phyloP scores from a whole-genome alignment of 2,888 invertebrate species.

The Nemotelus pantherinus region DNA sequence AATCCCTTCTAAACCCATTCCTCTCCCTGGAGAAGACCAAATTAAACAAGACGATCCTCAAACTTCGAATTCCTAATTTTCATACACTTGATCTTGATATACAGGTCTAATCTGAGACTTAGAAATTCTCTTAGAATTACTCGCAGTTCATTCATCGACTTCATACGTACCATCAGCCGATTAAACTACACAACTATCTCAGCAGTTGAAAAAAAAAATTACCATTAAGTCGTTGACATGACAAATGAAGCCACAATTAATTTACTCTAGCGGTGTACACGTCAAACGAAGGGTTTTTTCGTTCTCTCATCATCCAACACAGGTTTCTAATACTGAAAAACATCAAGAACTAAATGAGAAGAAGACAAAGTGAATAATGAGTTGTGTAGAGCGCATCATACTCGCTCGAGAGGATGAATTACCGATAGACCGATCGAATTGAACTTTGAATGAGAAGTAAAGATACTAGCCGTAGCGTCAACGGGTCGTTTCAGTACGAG shows the following conservation, averaged over 20 bases:
- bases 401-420: slow-evolving; percentile 18
- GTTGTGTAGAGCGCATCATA: background rate
- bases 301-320: too few species aligned
- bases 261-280: slow-evolving; percentile 23
- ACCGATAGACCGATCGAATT: background rate
- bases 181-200: slow-evolving; percentile 11
- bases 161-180: background rate
- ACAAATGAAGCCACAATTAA: slow-evolving; percentile 42
- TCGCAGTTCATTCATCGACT: background rate
- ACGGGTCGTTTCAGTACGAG: background rate
- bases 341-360: background rate
- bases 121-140: background rate
- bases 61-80: too few species aligned
- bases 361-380: slow-evolving; percentile 28
- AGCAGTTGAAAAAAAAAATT: slow-evolving; percentile 7
- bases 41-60: too few species aligned
- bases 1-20: too few species aligned
- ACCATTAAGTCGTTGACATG: slow-evolving; percentile 40
- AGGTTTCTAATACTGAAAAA: too few species aligned
- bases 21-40: too few species aligned
- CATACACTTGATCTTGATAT: background rate
- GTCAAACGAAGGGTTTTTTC: background rate
- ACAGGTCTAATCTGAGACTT: background rate
- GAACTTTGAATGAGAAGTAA: too few species aligned
- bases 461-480: too few species aligned